Evolutionary conservation across 2,797 vertebrate species (phyloP), one percentile per base, ranked within the genome.

Genomic region (Lycodopsis pacificus): DNA sequence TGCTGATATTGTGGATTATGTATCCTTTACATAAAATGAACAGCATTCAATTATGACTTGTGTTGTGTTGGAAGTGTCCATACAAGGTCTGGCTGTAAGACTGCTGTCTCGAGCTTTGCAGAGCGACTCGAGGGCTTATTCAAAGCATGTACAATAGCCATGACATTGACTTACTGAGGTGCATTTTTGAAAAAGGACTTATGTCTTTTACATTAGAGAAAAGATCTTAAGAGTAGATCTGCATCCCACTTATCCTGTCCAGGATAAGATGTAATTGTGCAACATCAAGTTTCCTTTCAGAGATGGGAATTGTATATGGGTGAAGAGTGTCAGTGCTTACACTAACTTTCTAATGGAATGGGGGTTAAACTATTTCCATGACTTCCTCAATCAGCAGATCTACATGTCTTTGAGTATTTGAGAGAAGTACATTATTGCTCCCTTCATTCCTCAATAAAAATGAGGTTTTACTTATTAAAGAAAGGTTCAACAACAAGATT

Each of bases 351-450:
- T 69, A 80, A 86, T 77, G 65, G 65, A 84, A 68, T 61, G 38
- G 42, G 66, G 75, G 80, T 84, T 67, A 77, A 77, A 76, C 71
- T 62, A 57, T 73, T 76, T 71, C 66, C 20, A 19, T 9, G 12
- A 42, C 53, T 62, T 65, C 53, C 36, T 30, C 57, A 80, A 59
- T 83, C 81, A 81, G 67, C 65, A 80, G n/a, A 84, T 75, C 73
- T 81, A 42, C 74, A 79, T 81, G 62, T 65, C 54, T 76, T 11
- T 70, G 25, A 70, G 70, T 66, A 30, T 51, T 81, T 57, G 30
- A 75, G 34, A 70, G 57, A 62, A 69, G 38, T 22, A 20, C 63
- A 75, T 71, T 73, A 78, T 73, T 54, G 22, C 44, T n/a, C 11
- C 59, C 44, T 49, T 64, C 34, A 74, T 54, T 46, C 3, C 22